Evolutionary conservation across 2,888 invertebrate species (phyloP).

Genomic region (Diadegma fenestrale): DNA sequence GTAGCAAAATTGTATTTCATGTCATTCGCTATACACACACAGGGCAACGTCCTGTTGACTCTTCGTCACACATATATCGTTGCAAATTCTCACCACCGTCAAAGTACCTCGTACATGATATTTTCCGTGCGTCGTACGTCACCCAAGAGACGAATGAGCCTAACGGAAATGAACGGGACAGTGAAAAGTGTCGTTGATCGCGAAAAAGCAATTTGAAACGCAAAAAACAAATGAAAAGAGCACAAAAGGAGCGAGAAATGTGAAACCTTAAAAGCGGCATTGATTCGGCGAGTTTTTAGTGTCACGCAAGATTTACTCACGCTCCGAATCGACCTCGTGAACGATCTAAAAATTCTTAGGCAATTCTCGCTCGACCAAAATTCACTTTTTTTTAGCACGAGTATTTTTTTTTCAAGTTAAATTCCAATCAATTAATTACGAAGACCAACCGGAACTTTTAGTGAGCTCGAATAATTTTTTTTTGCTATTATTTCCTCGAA

Average conservation of each 20-base stretch:
- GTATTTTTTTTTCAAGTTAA: background rate
- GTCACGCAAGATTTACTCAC: constrained; percentile 24
- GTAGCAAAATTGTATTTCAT: constrained; percentile 56
- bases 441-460: background rate
- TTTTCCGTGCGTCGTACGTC: constrained; percentile 7
- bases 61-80: background rate
- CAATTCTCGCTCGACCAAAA: background rate
- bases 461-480: background rate
- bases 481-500: background rate
- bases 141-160: constrained; percentile 17
- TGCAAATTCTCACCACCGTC: constrained; percentile 44
- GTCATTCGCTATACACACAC: background rate
- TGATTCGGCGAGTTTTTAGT: constrained; percentile 18
- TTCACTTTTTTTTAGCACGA: background rate
- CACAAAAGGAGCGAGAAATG: background rate
- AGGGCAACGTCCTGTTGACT: constrained; percentile 16
- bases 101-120: constrained; percentile 33
- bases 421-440: background rate
- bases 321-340: constrained; percentile 41
- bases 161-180: constrained; percentile 27
- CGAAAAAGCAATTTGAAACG: constrained; percentile 25
- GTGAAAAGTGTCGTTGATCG: constrained; percentile 49
- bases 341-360: constrained; percentile 27
- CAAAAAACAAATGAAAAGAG: background rate
- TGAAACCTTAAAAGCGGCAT: constrained; percentile 1